A percentile compares a stretch with the other conserved stretches of the same genome.
phyloP scores from a whole-genome alignment of 1,140 invertebrate species.

The Cydia strobilella region DNA sequence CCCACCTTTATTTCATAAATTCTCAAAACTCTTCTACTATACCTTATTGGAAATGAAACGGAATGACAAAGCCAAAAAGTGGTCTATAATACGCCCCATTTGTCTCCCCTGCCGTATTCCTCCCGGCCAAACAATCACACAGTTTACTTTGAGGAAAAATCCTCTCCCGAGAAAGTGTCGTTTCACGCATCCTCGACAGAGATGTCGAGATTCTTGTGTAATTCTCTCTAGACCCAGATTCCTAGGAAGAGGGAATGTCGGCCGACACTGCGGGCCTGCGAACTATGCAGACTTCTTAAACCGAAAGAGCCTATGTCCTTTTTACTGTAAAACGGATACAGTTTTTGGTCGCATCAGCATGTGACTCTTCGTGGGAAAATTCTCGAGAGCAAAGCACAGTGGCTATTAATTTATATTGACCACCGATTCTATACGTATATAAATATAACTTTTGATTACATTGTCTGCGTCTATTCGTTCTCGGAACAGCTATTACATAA shows the following conservation, averaged over 20 bases:
- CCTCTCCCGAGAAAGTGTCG: constrained; percentile 22
- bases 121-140: constrained; percentile 4
- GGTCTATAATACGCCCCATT: neutral
- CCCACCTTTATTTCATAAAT: too few relatives aligned
- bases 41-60: neutral
- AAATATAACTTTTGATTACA: constrained; percentile 9
- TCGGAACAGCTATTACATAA: constrained; percentile 5
- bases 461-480: constrained; percentile 7
- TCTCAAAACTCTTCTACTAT: too few relatives aligned
- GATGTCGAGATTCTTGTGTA: constrained; percentile 41
- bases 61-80: neutral
- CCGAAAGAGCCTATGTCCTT: neutral
- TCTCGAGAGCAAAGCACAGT: neutral
- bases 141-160: constrained; percentile 23
- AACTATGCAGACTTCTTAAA: neutral
- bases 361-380: neutral
- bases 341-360: neutral
- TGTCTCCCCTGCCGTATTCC: neutral
- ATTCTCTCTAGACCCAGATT: constrained; percentile 41
- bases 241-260: constrained; percentile 45
- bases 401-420: neutral
- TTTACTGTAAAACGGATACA: neutral
- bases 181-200: constrained; percentile 26
- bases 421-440: neutral
- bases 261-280: constrained; percentile 32